Evolutionary conservation across 2,797 vertebrate species (phyloP).

Genomic region (Leptodactylus fallax): DNA sequence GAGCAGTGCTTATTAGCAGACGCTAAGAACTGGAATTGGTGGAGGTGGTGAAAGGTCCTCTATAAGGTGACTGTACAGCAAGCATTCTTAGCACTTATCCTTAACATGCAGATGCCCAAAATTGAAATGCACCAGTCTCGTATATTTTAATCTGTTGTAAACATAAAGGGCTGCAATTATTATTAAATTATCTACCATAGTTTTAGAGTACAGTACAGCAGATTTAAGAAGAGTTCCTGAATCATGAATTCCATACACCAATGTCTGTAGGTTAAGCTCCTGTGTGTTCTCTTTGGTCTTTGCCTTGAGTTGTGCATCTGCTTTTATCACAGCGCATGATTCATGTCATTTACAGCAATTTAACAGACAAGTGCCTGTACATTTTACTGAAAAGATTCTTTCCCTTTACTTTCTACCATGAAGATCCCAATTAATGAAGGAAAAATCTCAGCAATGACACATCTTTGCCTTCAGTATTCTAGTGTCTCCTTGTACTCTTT

Average conservation of each 20-base stretch:
- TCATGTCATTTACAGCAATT: constrained; percentile 52
- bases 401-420: constrained; percentile 16
- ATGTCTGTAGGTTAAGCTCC: constrained; percentile 54
- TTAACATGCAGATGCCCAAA: too few species aligned
- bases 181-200: constrained; percentile 2
- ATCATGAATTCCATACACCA: constrained; percentile 43
- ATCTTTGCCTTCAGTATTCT: constrained; percentile 47
- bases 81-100: too few species aligned
- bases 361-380: constrained; percentile 61
- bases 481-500: constrained; percentile 45
- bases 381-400: constrained; percentile 50
- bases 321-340: constrained; percentile 48
- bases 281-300: constrained; percentile 56
- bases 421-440: constrained; percentile 56
- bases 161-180: neutral
- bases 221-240: constrained; percentile 30
- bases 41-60: too few species aligned
- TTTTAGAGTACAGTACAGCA: neutral
- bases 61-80: too few species aligned
- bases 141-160: neutral
- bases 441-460: constrained; percentile 54
- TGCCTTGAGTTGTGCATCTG: constrained; percentile 55
- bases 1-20: too few species aligned
- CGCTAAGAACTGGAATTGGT: too few species aligned
- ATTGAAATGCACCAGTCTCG: neutral